These are phyloP conservation scores for Invenusta paracnida DNA, from an alignment of 2,888 invertebrate species.

Conservation along the genomic window DNA sequence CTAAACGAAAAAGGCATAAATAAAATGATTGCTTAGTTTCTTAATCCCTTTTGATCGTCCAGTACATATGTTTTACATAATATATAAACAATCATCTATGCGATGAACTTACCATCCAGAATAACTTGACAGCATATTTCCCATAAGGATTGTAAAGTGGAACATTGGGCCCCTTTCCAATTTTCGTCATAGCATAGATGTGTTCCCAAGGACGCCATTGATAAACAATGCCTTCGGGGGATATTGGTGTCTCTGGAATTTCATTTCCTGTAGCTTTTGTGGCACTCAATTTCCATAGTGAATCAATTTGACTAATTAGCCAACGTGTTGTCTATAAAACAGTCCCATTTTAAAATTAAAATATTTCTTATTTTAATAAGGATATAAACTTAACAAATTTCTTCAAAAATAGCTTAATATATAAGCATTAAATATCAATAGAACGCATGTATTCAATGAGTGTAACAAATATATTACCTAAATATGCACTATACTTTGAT, in stretches of 20 bases:
- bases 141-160: slow-evolving; percentile 59
- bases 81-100: not conserved
- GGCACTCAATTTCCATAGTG: slow-evolving; percentile 54
- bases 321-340: slow-evolving; percentile 57
- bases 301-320: slow-evolving; percentile 58
- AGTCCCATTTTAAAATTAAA: too few relatives aligned
- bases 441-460: too few relatives aligned
- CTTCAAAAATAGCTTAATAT: too few relatives aligned
- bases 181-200: slow-evolving; percentile 59
- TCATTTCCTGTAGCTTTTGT: slow-evolving; percentile 38
- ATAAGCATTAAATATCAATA: too few relatives aligned
- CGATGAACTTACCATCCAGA: slow-evolving; percentile 58
- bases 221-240: slow-evolving; percentile 50
- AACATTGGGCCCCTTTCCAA: slow-evolving; percentile 52
- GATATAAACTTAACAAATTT: too few relatives aligned
- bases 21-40: too few relatives aligned
- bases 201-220: slow-evolving; percentile 61
- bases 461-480: too few relatives aligned
- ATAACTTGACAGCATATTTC: slow-evolving; percentile 59
- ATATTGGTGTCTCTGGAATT: slow-evolving; percentile 44
- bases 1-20: too few relatives aligned
- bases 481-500: too few relatives aligned
- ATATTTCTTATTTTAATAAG: too few relatives aligned
- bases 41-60: too few relatives aligned
- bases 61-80: not conserved